Percentiles rank a stretch among this genome's conserved stretches.
phyloP scores from a whole-genome alignment of 2,113 vertebrate genomes.

The Cinclus mexicanus region DNA sequence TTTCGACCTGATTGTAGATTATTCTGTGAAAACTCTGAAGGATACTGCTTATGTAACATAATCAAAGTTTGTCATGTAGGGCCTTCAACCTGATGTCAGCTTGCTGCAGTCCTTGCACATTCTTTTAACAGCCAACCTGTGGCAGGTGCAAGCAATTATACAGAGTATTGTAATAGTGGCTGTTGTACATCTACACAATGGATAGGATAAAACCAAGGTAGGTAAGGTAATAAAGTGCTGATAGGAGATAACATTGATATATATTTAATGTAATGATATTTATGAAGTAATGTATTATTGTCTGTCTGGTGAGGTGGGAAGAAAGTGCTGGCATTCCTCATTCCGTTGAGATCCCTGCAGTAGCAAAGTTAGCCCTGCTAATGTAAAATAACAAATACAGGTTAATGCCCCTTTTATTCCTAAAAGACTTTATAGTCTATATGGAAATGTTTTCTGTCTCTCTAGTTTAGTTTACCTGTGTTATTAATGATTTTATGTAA shows the following conservation, averaged over 20 bases:
- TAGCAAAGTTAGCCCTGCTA: not conserved
- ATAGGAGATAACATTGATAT: not conserved
- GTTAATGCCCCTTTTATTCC: not conserved
- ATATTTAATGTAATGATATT: not conserved
- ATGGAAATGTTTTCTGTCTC: not conserved
- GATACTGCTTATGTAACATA: not conserved
- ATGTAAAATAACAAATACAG: not conserved
- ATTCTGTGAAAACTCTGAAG: not conserved
- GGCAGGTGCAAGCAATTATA: not conserved
- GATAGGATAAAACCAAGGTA: not conserved
- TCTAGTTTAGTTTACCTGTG: not conserved
- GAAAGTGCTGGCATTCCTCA: rapidly evolving
- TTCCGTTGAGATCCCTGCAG: not conserved
- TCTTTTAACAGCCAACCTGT: not conserved
- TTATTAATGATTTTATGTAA: not conserved
- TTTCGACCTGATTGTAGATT: not conserved
- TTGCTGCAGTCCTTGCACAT: not conserved
- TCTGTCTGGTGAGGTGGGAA: not conserved
- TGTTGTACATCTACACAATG: not conserved
- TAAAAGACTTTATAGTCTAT: not conserved
- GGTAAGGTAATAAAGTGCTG: not conserved
- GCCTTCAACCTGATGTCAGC: not conserved
- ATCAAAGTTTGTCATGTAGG: not conserved
- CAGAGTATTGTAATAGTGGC: not conserved
- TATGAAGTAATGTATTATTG: not conserved